These are phyloP conservation scores for Hylyphantes graminicola DNA, from an alignment of 1,140 invertebrate species.

Conservation along the genomic window DNA sequence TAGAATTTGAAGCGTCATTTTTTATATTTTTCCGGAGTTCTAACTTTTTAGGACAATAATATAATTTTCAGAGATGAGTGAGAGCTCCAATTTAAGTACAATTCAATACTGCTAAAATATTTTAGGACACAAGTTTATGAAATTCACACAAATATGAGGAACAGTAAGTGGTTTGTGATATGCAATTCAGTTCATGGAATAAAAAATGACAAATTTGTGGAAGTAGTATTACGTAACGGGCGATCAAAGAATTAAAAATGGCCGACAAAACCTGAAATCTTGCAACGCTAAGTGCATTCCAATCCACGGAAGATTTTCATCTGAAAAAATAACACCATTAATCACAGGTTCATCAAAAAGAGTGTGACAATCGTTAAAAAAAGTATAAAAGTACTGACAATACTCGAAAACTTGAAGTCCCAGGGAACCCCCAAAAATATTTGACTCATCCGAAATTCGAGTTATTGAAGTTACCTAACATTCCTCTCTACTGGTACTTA, in stretches of 20 bases:
- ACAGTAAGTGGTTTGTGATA: conserved; percentile 7
- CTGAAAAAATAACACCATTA: conserved; percentile 1
- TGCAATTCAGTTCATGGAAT: not conserved
- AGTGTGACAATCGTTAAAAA: too few species aligned
- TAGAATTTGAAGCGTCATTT: not conserved
- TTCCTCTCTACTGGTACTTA: too few species aligned
- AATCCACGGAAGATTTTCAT: not conserved
- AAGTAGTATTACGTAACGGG: conserved; percentile 27
- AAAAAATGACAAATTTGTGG: conserved; percentile 8
- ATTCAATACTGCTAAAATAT: too few species aligned
- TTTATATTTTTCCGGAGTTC: not conserved
- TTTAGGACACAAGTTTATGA: not conserved
- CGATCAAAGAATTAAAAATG: conserved; percentile 59
- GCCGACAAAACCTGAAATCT: conserved; percentile 34
- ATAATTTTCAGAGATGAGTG: not conserved
- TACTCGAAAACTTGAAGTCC: too few species aligned
- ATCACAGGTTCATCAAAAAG: not conserved
- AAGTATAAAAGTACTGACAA: too few species aligned
- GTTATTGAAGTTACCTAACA: too few species aligned
- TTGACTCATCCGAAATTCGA: too few species aligned
- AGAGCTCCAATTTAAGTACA: not conserved
- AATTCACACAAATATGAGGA: too few species aligned
- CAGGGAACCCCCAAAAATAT: too few species aligned
- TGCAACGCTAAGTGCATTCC: conserved; percentile 19
- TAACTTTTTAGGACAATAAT: not conserved